A percentile compares a stretch with the other conserved stretches of the same genome.
Conservation (phyloP, 1,140 invertebrate genomes). For the Pemphigus obesinymphae region DNA sequence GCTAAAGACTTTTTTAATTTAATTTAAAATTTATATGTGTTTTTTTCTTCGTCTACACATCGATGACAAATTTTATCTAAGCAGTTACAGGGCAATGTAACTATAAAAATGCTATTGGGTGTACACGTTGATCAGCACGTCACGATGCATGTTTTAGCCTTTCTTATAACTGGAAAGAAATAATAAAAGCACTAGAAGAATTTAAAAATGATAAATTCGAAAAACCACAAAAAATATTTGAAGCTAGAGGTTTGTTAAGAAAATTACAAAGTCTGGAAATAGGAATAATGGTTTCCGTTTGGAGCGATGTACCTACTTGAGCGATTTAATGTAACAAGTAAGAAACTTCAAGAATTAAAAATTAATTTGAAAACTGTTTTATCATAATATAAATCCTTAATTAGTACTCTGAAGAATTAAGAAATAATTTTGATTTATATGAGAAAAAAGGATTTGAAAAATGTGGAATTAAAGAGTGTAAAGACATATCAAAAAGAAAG, state of each 20-base stretch:
- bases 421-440: conserved; percentile 19
- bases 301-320: no score
- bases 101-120: neutral
- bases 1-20: conserved; percentile 16
- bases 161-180: conserved; percentile 32
- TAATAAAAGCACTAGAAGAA: neutral
- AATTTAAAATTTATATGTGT: conserved; percentile 10
- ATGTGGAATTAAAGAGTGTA: conserved; percentile 14
- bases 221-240: conserved; percentile 1
- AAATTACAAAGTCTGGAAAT: conserved; percentile 38
- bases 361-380: no score
- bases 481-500: neutral
- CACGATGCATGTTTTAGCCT: conserved; percentile 37
- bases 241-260: conserved; percentile 21
- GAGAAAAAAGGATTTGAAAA: neutral
- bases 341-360: no score
- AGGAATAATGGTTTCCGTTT: no score
- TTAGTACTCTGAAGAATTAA: no score
- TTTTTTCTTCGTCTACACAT: neutral
- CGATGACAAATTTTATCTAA: conserved; percentile 24
- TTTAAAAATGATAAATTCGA: conserved; percentile 20
- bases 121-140: conserved; percentile 29
- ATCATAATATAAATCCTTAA: no score
- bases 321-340: no score
- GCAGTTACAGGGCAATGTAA: no score